Conservation (phyloP, 2,888 invertebrate genomes). For the Philaethria dido region DNA sequence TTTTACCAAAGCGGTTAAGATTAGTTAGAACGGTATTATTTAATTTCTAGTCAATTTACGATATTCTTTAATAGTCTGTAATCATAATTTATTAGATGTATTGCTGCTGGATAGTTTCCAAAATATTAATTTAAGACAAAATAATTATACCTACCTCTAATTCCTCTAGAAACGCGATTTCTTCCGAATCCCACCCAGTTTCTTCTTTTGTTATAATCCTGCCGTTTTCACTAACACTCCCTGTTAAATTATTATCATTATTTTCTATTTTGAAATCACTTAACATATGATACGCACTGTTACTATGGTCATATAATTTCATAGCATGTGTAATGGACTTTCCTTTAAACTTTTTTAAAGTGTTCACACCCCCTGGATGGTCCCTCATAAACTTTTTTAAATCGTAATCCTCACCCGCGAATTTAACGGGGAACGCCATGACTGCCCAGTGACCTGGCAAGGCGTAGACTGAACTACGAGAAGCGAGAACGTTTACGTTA, state of each 20-base stretch:
- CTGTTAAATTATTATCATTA: conserved; percentile 68
- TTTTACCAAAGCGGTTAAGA: too few relatives aligned
- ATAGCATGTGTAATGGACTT: conserved; percentile 82
- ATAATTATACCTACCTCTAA: conserved; percentile 72
- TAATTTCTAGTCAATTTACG: neutral
- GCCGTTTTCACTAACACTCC: conserved; percentile 67
- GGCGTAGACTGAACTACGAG: conserved; percentile 45
- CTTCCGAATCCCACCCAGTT: conserved; percentile 52
- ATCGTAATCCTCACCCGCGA: conserved; percentile 84
- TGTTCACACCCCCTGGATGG: conserved; percentile 90
- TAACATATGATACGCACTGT: conserved; percentile 86
- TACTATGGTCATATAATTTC: conserved; percentile 84
- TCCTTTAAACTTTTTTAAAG: conserved; percentile 82
- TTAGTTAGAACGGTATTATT: too few relatives aligned
- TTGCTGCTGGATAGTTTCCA: neutral
- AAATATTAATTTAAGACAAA: neutral
- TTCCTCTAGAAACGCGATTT: conserved; percentile 71
- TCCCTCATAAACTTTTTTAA: conserved; percentile 86
- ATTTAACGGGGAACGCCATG: conserved; percentile 66
- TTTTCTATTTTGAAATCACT: conserved; percentile 83
- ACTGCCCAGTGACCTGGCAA: conserved; percentile 43
- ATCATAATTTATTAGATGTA: conserved; percentile 8
- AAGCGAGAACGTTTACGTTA: conserved; percentile 22
- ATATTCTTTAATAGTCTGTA: conserved; percentile 8
- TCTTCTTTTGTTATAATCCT: conserved; percentile 72